Base-by-base conservation (phyloP, 1,140 invertebrate genomes). In the Lucilia sericata region DNA sequence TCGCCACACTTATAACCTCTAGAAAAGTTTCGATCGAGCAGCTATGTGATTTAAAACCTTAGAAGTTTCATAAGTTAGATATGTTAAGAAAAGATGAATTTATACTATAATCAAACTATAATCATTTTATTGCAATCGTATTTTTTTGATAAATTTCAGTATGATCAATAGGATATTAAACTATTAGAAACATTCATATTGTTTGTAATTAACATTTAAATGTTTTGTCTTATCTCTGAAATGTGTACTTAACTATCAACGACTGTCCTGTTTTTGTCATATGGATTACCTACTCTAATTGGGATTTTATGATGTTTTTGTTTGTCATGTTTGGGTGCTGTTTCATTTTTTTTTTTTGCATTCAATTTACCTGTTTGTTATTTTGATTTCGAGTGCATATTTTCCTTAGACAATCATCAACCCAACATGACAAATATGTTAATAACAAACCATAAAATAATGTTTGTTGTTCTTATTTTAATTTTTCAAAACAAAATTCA, bases 221-320 rank as follows among this genome's bases (percentile, higher is more conserved):
- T 55, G 17, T 55, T 55, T 55, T 55, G 25, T 55, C 51, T 55
- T 55, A 55, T 55, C 51, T 14, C 5, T 10, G 0, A 12, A 55
- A 55, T 14, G 17, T 12, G 13, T 49, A 55, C 51, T 55, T 55
- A 55, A 8, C 17, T 55, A 14, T 12, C 12, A 49, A 30, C 42
- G 42, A 30, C 42, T 42, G 42, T 42, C 42, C 42, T 42, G 42
- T 42, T 42, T 42, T 42, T 42, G 42, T 55, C 12, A 12, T 21
- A 21, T 19, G 9, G 19, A 70, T 70, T 70, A 70, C 65, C 21
- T 70, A 70, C 65, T 21, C 65, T 25, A 70, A 70, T 19, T 70
- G 10, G 65, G 65, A 70, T 70, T 70, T 70, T 70, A 70, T 70
- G 65, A 70, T 21, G 10, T 70, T 70, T 7, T 60, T 60, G 17